Conservation (phyloP, 2,888 invertebrate species). For the Meandrusa payeni region DNA sequence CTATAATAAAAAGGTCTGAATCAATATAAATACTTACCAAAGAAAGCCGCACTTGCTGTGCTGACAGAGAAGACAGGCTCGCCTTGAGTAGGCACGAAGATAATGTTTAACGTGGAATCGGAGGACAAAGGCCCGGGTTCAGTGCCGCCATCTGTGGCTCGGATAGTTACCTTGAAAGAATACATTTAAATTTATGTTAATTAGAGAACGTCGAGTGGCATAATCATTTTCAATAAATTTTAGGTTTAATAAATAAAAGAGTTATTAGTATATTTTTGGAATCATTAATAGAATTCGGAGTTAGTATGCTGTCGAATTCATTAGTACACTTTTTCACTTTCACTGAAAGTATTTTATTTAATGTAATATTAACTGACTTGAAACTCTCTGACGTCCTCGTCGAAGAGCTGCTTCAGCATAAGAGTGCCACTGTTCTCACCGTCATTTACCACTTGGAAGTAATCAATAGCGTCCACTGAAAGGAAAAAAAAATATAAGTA, state of each 20-base stretch:
- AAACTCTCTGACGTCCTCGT: conserved; percentile 52
- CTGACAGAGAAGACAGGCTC: conserved; percentile 58
- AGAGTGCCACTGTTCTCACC: conserved; percentile 55
- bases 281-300: too few species aligned
- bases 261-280: too few species aligned
- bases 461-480: conserved; percentile 48
- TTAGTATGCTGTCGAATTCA: too few species aligned
- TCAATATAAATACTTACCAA: conserved; percentile 61
- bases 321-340: too few species aligned
- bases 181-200: too few species aligned
- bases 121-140: conserved; percentile 47
- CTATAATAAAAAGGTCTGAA: too few species aligned
- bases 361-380: conserved; percentile 40
- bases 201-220: too few species aligned
- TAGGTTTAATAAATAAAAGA: too few species aligned
- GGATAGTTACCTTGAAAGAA: conserved; percentile 70
- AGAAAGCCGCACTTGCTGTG: conserved; percentile 47
- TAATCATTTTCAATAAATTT: too few species aligned
- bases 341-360: neutral
- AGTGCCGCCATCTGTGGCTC: conserved; percentile 71
- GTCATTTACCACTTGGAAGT: conserved; percentile 54
- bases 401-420: conserved; percentile 43
- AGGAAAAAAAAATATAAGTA: conserved; percentile 12
- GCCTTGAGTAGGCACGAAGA: conserved; percentile 70
- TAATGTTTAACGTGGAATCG: conserved; percentile 47